These are phyloP conservation scores for Struthio camelus DNA, from an alignment of 2,113 vertebrate genomes.

Conservation along the genomic window DNA sequence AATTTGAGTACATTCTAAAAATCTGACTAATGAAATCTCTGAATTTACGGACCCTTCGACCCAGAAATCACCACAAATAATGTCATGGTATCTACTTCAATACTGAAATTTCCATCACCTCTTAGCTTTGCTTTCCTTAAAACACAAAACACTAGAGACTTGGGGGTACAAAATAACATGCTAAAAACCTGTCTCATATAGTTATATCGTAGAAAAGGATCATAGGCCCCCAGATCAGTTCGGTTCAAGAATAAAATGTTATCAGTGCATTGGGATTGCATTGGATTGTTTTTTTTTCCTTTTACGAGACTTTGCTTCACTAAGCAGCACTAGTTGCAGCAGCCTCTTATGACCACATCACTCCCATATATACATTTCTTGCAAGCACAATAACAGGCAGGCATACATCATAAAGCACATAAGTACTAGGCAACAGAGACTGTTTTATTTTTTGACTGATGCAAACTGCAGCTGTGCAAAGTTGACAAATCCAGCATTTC, in stretches of 20 bases:
- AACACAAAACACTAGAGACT: background rate
- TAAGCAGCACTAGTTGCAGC: constrained; percentile 15
- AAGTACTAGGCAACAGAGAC: constrained; percentile 1
- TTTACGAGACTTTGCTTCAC: background rate
- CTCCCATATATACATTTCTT: background rate
- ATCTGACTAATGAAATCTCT: background rate
- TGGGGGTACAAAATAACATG: background rate
- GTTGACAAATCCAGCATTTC: constrained; percentile 12
- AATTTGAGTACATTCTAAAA: background rate
- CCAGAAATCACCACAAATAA: background rate
- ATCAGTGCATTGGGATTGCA: background rate
- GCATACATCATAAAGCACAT: background rate
- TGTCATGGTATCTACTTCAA: background rate
- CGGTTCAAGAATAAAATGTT: background rate
- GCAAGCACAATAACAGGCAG: background rate
- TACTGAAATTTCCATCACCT: background rate
- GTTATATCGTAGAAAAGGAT: background rate
- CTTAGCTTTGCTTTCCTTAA: background rate
- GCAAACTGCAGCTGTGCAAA: constrained; percentile 24
- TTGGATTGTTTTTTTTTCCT: background rate
- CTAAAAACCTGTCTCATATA: background rate
- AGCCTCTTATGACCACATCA: background rate
- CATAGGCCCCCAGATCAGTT: background rate
- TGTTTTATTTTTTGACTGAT: constrained; percentile 13
- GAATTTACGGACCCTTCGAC: background rate